A percentile compares a stretch with the other conserved stretches of the same genome.
phyloP scores from a whole-genome alignment of 2,888 invertebrate species.

The Apantesis nais region DNA sequence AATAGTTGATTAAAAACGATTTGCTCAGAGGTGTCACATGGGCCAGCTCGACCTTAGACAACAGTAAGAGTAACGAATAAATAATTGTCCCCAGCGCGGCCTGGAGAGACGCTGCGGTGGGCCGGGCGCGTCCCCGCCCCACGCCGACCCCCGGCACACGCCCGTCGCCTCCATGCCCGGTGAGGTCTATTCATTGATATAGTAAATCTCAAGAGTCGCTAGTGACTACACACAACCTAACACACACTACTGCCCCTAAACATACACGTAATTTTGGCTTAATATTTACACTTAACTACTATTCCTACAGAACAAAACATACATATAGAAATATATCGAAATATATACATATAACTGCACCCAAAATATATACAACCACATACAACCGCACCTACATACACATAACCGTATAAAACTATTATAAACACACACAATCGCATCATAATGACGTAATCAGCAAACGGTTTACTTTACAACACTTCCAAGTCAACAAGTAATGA shows the following conservation, averaged over 20 bases:
- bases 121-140: conserved; percentile 73
- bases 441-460: not conserved
- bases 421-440: no score
- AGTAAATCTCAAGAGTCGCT: not conserved
- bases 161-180: conserved; percentile 86
- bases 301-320: no score
- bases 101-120: conserved; percentile 72
- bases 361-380: no score
- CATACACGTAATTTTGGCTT: no score
- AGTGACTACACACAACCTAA: not conserved
- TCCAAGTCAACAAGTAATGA: not conserved
- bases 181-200: conserved; percentile 43
- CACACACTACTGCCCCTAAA: not conserved
- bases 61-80: not conserved
- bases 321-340: no score
- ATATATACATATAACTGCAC: no score
- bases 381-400: no score
- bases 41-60: not conserved
- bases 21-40: no score
- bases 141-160: conserved; percentile 55
- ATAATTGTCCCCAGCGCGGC: conserved; percentile 67
- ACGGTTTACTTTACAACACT: no score
- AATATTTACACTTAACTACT: no score
- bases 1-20: no score
- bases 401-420: no score